Conservation (phyloP, 2,113 vertebrate genomes). For the Pyxicephalus adspersus region DNA sequence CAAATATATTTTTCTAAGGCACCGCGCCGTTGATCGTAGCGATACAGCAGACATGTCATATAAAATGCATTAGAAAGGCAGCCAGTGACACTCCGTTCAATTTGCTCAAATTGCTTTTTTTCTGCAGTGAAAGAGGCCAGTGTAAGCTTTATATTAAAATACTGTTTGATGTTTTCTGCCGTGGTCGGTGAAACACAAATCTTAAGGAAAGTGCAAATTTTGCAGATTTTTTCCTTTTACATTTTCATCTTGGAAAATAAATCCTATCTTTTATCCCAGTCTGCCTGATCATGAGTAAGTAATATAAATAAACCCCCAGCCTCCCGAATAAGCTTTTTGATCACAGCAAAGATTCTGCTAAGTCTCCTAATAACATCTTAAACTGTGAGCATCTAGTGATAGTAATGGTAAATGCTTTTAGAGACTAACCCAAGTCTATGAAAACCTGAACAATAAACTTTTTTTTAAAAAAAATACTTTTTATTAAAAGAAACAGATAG, state of each 20-base stretch:
- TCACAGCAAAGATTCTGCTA: neutral
- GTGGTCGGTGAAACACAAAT: conserved; percentile 31
- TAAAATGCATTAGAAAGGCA: conserved; percentile 49
- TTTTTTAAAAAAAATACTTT: no score
- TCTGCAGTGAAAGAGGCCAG: conserved; percentile 34
- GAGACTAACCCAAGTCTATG: no score
- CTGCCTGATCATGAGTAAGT: conserved; percentile 25
- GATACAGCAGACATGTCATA: conserved; percentile 28
- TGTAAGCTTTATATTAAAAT: conserved; percentile 45
- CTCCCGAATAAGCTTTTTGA: neutral
- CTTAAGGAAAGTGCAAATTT: conserved; percentile 38
- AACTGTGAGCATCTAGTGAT: neutral
- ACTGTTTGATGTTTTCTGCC: conserved; percentile 39
- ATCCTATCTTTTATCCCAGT: conserved; percentile 9
- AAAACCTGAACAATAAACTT: no score
- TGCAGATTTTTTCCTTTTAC: conserved; percentile 40
- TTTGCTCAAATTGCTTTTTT: conserved; percentile 47
- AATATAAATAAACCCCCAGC: conserved; percentile 8
- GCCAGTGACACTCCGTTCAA: conserved; percentile 34
- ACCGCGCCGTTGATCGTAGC: conserved; percentile 24
- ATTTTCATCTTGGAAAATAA: conserved; percentile 39
- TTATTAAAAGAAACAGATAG: no score
- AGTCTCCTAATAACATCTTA: neutral
- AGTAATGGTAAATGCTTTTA: neutral
- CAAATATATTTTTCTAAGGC: conserved; percentile 12